A percentile compares a stretch with the other conserved stretches of the same genome.
Evolutionary conservation across 1,140 invertebrate genomes (phyloP).

Genomic region (Drosophila pseudoananassae): DNA sequence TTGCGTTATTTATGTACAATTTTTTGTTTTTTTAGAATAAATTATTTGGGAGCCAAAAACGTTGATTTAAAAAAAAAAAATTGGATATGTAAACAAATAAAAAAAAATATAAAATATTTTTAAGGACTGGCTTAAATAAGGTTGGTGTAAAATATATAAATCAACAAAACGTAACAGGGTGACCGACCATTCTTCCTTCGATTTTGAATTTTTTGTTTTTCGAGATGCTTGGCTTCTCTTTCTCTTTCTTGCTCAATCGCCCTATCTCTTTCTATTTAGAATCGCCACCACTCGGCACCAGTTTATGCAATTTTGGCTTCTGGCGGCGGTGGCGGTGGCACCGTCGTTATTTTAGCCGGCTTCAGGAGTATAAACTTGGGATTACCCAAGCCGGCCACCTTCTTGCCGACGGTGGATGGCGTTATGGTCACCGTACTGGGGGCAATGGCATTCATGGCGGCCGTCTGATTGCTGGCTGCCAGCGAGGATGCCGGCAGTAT

Average conservation of each 20-base stretch:
- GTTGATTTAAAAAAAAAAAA: slow-evolving; percentile 13
- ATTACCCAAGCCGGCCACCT: slow-evolving; percentile 41
- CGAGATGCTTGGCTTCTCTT: slow-evolving; percentile 31
- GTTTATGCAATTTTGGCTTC: slow-evolving; percentile 58
- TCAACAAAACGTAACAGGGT: slow-evolving; percentile 31
- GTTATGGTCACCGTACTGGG: slow-evolving; percentile 81
- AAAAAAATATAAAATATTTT: neutral
- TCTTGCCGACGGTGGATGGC: slow-evolving; percentile 54
- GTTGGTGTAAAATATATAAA: slow-evolving; percentile 9
- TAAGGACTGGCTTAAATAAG: slow-evolving; percentile 3
- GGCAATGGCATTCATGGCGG: slow-evolving; percentile 77
- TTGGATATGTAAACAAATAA: slow-evolving; percentile 8
- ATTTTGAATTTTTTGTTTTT: neutral
- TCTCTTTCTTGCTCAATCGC: neutral
- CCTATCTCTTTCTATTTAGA: slow-evolving; percentile 1
- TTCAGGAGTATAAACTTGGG: slow-evolving; percentile 71
- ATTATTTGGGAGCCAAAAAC: slow-evolving; percentile 11
- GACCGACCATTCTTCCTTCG: neutral
- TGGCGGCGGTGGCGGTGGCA: slow-evolving; percentile 16
- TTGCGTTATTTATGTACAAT: slow-evolving; percentile 30
- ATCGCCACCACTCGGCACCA: neutral
- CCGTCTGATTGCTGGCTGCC: slow-evolving; percentile 71
- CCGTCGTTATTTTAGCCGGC: slow-evolving; percentile 40
- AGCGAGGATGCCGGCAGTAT: slow-evolving; percentile 77
- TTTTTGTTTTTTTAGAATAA: slow-evolving; percentile 22